Base-by-base conservation (phyloP, 2,888 invertebrate species). In the Eristalis intricaria region DNA sequence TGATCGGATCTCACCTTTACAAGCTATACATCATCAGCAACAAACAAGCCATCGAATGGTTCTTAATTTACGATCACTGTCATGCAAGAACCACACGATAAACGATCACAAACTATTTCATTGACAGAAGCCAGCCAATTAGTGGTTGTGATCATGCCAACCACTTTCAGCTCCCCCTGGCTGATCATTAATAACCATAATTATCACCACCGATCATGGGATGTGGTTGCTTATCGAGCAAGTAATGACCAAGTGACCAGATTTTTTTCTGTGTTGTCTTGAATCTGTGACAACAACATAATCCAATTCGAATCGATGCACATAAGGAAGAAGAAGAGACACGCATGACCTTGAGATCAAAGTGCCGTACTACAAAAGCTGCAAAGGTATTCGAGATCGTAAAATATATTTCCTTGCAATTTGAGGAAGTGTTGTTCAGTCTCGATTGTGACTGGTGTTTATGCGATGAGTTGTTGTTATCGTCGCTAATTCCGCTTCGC, bases 401-500 rank as follows among this genome's bases (percentile, higher is more conserved):
- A n/a, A 50, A 50, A 19, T 19, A 50, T 4, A 64, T 63, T 71
- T 71, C 71, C 61, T 64, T 74, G 73, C 19, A 64, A 64, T 56
- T 50, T n/a, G 43, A 74, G 50, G 73, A 74, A 74, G 64, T 63
- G 43, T 32, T 73, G 19, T 22, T 13, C 29, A 38, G 8, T 73
- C 32, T 43, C 19, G 40, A 38, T 22, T 56, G 50, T 50, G 26
- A 69, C 26, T 11, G 56, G 29, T 32, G 32, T 15, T 29, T 56
- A 58, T 22, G 32, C 15, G 69, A 58, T 70, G 58, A n/a, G 19
- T 19, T 19, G 50, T 56, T 58, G 58, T 58, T 70, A 58, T 70
- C 69, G 61, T n/a, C 8, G 23, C 8, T 63, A 32, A 26, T 43
- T 73, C 22, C 73, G 50, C 50, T 50, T 35, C 63, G 32, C 22